phyloP scores from a whole-genome alignment of 2,113 vertebrate genomes.

The Podarcis muralis region DNA sequence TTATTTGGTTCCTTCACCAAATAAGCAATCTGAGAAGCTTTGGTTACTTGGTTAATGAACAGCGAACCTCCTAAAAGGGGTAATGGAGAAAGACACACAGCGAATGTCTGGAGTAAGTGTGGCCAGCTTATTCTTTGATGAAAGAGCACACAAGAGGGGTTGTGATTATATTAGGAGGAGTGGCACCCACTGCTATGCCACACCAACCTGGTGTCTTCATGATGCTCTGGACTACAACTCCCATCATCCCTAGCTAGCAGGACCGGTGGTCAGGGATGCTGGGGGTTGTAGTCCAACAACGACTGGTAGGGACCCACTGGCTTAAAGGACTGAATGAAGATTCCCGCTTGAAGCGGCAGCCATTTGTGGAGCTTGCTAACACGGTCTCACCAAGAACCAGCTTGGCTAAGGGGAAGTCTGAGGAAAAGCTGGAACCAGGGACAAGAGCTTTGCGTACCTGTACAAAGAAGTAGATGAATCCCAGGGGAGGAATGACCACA shows the following conservation, averaged over 20 bases:
- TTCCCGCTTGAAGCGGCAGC: neutral
- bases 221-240: neutral
- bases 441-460: conserved; percentile 77
- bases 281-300: too few relatives aligned
- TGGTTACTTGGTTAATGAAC: neutral
- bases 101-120: neutral
- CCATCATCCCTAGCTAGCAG: neutral
- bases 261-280: too few relatives aligned
- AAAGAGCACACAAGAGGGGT: too few relatives aligned
- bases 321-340: too few relatives aligned
- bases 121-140: neutral
- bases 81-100: neutral
- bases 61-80: neutral
- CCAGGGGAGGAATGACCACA: conserved; percentile 87
- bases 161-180: neutral
- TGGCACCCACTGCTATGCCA: neutral
- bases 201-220: neutral
- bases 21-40: neutral
- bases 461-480: conserved; percentile 90
- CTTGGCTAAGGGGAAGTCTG: neutral
- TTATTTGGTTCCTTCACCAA: neutral
- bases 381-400: neutral
- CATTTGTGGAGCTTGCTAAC: neutral
- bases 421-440: neutral
- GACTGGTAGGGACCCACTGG: too few relatives aligned